These are phyloP conservation scores for Melanotus villosus DNA, from an alignment of 2,888 invertebrate genomes.

Conservation along the genomic window DNA sequence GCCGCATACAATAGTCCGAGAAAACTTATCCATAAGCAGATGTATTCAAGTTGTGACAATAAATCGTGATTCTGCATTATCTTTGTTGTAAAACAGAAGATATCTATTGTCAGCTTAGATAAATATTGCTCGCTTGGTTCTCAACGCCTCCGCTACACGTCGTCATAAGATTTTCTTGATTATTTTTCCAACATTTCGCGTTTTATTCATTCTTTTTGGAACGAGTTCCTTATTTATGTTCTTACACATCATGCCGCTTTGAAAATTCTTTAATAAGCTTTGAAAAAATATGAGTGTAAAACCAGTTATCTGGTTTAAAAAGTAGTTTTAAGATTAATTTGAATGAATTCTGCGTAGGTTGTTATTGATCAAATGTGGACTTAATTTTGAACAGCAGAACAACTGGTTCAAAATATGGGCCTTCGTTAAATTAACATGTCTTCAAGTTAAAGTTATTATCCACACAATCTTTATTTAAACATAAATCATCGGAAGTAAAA, in stretches of 20 bases:
- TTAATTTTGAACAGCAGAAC: slow-evolving; percentile 2
- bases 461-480: too few relatives aligned
- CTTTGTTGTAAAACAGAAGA: slow-evolving; percentile 62
- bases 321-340: not conserved
- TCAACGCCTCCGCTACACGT: slow-evolving; percentile 51
- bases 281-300: too few relatives aligned
- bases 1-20: slow-evolving; percentile 47
- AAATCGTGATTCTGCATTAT: slow-evolving; percentile 65
- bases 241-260: too few relatives aligned
- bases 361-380: not conserved
- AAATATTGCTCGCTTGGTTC: slow-evolving; percentile 62
- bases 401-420: not conserved
- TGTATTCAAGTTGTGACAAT: slow-evolving; percentile 62
- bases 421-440: not conserved
- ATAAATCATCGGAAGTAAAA: too few relatives aligned
- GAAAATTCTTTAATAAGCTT: too few relatives aligned
- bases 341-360: not conserved
- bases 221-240: too few relatives aligned
- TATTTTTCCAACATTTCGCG: too few relatives aligned
- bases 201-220: too few relatives aligned
- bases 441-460: not conserved
- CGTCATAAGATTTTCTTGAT: not conserved
- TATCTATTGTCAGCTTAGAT: slow-evolving; percentile 64
- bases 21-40: slow-evolving; percentile 53
- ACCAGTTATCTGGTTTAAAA: not conserved